Conservation (phyloP, 2,113 vertebrate genomes). For the Rhinogobius similis region DNA sequence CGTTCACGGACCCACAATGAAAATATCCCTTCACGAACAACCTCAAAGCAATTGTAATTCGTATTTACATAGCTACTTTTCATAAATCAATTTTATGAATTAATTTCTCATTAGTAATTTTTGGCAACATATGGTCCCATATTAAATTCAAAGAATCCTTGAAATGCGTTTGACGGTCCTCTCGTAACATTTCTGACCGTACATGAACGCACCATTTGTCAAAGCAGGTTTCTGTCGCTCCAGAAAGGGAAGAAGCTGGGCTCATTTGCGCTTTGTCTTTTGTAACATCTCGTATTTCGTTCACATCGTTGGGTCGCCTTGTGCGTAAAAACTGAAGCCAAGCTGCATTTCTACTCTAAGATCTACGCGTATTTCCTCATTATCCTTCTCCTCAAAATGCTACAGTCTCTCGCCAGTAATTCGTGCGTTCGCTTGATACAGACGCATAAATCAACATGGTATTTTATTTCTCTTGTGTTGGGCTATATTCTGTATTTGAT, state of each 20-base stretch:
- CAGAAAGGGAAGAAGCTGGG: constrained; percentile 27
- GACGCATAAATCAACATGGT: constrained; percentile 90
- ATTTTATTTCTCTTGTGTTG: constrained; percentile 84
- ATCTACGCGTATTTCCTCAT: background rate
- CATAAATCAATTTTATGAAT: background rate
- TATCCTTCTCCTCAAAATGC: constrained; percentile 78
- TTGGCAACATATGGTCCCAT: too few relatives aligned
- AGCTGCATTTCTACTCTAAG: background rate
- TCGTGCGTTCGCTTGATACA: constrained; percentile 90
- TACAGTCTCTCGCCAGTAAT: constrained; percentile 88
- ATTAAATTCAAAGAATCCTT: too few relatives aligned
- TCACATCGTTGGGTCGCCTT: background rate
- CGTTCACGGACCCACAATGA: constrained; percentile 3
- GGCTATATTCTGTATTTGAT: constrained; percentile 90
- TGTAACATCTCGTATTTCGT: constrained; percentile 16
- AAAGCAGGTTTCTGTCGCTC: constrained; percentile 36
- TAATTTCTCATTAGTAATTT: too few relatives aligned
- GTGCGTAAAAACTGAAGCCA: background rate
- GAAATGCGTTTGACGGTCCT: background rate
- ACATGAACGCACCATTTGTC: constrained; percentile 37
- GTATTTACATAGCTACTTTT: background rate
- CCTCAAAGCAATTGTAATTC: background rate
- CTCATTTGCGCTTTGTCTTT: constrained; percentile 37
- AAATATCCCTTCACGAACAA: background rate
- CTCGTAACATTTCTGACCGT: rapidly evolving